Percentiles rank a stretch among this genome's conserved stretches.
Evolutionary conservation across 1,140 invertebrate genomes (phyloP).

Genomic region (Drosophila gunungcola): DNA sequence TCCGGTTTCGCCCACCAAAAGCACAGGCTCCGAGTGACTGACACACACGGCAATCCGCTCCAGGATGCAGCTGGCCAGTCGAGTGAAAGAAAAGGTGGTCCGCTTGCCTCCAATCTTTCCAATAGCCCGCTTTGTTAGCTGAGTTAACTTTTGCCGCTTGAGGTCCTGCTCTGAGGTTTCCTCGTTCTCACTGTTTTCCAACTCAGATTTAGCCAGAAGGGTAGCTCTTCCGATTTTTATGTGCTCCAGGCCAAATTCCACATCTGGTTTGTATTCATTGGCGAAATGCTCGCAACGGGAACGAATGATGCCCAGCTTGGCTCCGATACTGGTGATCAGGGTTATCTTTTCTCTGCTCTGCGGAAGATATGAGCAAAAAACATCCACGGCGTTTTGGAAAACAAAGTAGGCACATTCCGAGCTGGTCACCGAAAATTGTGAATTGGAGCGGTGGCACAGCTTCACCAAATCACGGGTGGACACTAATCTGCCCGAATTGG

Average conservation of each 20-base stretch:
- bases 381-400: conserved; percentile 95
- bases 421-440: conserved; percentile 91
- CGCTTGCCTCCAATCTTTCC: conserved; percentile 73
- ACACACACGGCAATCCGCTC: conserved; percentile 95
- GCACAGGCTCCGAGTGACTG: conserved; percentile 93
- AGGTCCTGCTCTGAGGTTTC: conserved; percentile 29
- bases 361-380: conserved; percentile 90
- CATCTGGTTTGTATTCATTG: conserved; percentile 91
- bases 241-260: conserved; percentile 85
- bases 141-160: conserved; percentile 64
- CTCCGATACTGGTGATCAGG: conserved; percentile 90
- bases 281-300: conserved; percentile 93
- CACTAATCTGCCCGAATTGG: conserved; percentile 87
- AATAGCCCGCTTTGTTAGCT: conserved; percentile 29
- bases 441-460: conserved; percentile 92
- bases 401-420: conserved; percentile 91
- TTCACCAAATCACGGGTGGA: conserved; percentile 96
- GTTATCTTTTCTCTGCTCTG: conserved; percentile 87
- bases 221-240: conserved; percentile 87
- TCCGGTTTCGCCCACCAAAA: conserved; percentile 99
- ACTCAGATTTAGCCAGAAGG: conserved; percentile 78
- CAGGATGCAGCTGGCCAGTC: conserved; percentile 91
- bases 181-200: conserved; percentile 23
- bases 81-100: conserved; percentile 92
- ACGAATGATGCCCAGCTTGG: conserved; percentile 93